A percentile compares a stretch with the other conserved stretches of the same genome.
Conservation (phyloP, 2,888 invertebrate species). For the Lasioglossum zephyrum region DNA sequence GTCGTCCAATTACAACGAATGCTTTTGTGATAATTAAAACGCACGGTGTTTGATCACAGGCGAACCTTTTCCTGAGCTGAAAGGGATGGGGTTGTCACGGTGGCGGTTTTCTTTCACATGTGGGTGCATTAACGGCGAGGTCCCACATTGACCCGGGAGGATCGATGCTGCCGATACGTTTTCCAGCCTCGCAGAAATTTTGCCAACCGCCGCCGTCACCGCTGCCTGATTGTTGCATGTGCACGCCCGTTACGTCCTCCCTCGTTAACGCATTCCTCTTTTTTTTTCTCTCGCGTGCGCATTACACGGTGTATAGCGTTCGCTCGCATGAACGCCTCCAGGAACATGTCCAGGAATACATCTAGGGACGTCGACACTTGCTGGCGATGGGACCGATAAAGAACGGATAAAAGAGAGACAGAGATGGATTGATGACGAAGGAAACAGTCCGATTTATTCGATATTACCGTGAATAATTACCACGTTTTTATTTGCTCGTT, state of each 20-base stretch:
- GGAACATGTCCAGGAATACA: constrained; percentile 40
- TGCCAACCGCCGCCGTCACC: constrained; percentile 6
- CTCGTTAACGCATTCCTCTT: constrained; percentile 31
- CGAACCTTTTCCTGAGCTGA: constrained; percentile 7
- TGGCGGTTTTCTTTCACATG: constrained; percentile 54
- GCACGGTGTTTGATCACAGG: constrained; percentile 39
- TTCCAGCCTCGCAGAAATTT: constrained; percentile 67
- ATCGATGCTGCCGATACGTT: constrained; percentile 79
- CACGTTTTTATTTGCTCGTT: too few relatives aligned
- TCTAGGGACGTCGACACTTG: constrained; percentile 41
- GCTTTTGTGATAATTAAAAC: constrained; percentile 44
- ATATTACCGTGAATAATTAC: background rate
- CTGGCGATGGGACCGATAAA: background rate
- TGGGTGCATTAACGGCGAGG: constrained; percentile 74
- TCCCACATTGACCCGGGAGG: constrained; percentile 79
- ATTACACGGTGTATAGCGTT: constrained; percentile 51
- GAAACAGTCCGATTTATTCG: background rate
- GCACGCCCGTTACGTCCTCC: constrained; percentile 20
- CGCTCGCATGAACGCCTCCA: constrained; percentile 44
- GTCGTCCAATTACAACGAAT: constrained; percentile 36
- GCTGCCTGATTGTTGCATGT: constrained; percentile 44
- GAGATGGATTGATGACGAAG: background rate
- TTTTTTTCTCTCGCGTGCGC: constrained; percentile 48
- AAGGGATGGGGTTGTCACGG: constrained; percentile 4
- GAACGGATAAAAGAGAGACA: background rate